Conservation (phyloP, 2,113 vertebrate genomes). For the Atrichornis clamosus region DNA sequence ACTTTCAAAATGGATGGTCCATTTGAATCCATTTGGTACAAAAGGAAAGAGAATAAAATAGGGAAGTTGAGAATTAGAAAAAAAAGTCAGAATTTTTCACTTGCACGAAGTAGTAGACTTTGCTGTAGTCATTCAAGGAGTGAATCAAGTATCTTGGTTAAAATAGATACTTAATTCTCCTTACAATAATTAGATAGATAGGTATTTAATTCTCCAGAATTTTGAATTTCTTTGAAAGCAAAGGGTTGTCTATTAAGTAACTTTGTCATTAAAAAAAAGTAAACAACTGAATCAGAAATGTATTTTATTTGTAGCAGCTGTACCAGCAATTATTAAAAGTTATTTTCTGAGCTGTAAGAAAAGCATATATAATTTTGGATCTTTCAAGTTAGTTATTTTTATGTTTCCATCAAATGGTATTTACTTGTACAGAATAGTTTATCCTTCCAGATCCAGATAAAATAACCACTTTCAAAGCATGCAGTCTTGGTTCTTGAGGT, state of each 20-base stretch:
- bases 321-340: not conserved
- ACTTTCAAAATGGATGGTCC: not conserved
- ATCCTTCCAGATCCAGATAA: not conserved
- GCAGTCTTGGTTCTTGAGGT: not conserved
- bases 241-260: not conserved
- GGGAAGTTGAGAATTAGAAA: rapidly evolving
- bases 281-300: not conserved
- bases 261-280: not conserved
- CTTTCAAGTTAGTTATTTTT: not conserved
- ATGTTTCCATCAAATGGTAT: not conserved
- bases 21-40: not conserved
- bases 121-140: not conserved
- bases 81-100: not conserved
- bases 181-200: not conserved
- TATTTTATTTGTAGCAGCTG: not conserved
- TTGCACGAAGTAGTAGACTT: not conserved
- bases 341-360: not conserved
- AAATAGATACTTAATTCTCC: not conserved
- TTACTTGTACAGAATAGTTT: not conserved
- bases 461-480: not conserved
- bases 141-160: not conserved
- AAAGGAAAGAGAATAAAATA: not conserved
- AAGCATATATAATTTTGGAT: not conserved
- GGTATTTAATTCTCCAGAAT: not conserved
- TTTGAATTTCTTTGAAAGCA: not conserved